These are phyloP conservation scores for Oriolus oriolus DNA, from an alignment of 2,113 vertebrate species.

Conservation along the genomic window DNA sequence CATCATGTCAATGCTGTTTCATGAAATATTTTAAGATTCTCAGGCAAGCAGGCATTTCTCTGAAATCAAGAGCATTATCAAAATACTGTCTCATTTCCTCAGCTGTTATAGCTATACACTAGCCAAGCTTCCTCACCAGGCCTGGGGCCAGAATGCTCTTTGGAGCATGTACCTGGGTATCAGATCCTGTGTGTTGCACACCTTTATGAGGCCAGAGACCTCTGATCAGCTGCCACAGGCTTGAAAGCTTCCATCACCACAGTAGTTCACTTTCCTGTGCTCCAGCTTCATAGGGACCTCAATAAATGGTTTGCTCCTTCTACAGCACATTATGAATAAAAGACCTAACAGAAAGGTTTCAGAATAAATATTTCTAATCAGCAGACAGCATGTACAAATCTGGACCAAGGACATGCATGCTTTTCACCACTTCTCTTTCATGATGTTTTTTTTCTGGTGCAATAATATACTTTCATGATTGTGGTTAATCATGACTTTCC, in stretches of 20 bases:
- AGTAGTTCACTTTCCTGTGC: neutral
- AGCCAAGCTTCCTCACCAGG: neutral
- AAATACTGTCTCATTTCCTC: neutral
- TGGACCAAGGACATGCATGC: neutral
- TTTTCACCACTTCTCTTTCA: neutral
- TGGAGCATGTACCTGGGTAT: rapidly evolving
- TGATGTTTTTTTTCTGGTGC: neutral
- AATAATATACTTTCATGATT: neutral
- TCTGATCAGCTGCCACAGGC: neutral
- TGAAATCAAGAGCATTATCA: neutral
- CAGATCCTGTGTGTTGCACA: neutral
- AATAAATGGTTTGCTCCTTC: neutral
- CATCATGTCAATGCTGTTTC: neutral
- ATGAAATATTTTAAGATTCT: neutral
- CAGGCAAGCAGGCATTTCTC: neutral
- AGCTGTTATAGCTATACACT: neutral
- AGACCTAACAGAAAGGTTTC: neutral
- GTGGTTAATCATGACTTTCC: neutral
- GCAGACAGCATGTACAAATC: neutral
- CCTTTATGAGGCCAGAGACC: neutral
- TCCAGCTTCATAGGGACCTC: neutral
- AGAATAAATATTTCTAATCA: neutral
- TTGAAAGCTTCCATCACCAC: neutral
- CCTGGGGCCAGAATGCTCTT: neutral
- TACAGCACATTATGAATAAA: neutral